phyloP scores from a whole-genome alignment of 2,888 invertebrate species.

The Heliconius ismenius region DNA sequence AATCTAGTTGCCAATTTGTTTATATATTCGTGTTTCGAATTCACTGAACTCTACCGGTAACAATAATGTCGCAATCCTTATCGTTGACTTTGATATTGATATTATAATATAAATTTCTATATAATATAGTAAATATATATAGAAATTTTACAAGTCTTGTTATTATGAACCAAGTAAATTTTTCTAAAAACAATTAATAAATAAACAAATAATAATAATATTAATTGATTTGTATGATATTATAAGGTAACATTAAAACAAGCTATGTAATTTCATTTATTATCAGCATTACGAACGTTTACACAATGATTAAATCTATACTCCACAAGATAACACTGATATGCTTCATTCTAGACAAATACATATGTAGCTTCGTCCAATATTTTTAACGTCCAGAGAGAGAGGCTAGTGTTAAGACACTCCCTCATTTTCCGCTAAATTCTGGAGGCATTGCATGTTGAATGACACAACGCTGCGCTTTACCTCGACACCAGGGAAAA shows the following conservation, averaged over 20 bases:
- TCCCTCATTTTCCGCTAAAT: no score
- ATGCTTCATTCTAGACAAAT: slow-evolving; percentile 18
- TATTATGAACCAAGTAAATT: slow-evolving; percentile 42
- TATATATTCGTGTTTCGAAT: slow-evolving; percentile 35
- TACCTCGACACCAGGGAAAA: no score
- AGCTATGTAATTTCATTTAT: slow-evolving; percentile 22
- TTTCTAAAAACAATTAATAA: background rate
- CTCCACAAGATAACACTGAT: slow-evolving; percentile 28
- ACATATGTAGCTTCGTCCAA: background rate
- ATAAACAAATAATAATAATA: background rate
- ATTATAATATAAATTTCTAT: slow-evolving; percentile 56
- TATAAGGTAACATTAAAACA: slow-evolving; percentile 15
- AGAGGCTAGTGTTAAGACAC: no score
- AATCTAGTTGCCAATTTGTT: slow-evolving; percentile 51
- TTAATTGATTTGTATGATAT: slow-evolving; percentile 17
- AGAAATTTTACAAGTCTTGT: slow-evolving; percentile 58
- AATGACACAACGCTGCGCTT: no score
- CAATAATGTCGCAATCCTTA: slow-evolving; percentile 35
- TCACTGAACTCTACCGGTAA: slow-evolving; percentile 16
- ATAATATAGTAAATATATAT: slow-evolving; percentile 41
- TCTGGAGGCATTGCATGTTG: no score
- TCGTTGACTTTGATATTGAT: slow-evolving; percentile 45
- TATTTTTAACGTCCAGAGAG: background rate
- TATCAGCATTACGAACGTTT: slow-evolving; percentile 23
- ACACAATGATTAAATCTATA: slow-evolving; percentile 31